Base-by-base conservation (phyloP, 1,140 invertebrate species). In the Hestina assimilis region DNA sequence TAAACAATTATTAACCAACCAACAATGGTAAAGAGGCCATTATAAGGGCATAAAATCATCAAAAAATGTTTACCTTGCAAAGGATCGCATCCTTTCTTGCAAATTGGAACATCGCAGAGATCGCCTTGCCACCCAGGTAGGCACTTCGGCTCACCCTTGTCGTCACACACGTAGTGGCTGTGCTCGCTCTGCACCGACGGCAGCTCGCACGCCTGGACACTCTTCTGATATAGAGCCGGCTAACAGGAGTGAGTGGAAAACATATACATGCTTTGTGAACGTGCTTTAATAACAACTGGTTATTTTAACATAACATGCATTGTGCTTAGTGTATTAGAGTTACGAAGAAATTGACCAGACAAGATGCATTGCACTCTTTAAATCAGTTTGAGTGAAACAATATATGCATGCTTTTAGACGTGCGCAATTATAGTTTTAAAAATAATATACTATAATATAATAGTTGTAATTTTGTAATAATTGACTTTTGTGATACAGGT, bases 121-220 rank as follows among this genome's bases (percentile, higher is more conserved):
- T 96, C 94, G 3, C 97, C 97, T 43, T 94, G 95, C 97, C 97
- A 99, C 31, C 94, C 96, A 26, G 94, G 92, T 26, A 96, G 87
- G 78, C 97, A 99, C 78, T 96, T 94, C 38, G 96, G 94, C 80
- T 98, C 96, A 0, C 97, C 97, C 69, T 95, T 94, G 55, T 96
- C 95, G 72, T 96, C 93, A 82, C 97, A 99, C 6, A 93, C 91
- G 83, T 98, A 99, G 87, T 99, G 97, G 42, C 96, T 97, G 79
- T 96, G 94, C 62, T 93, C 93, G 77, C 96, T 96, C 79, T 97
- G 93, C 5, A 95, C 92, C 0, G 96, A 93, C 9, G 95, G 94
- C 63, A 95, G 90, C 85, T 95, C 94, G 78, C 94, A 95, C 38
- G 94, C 95, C 92, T 96, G 69, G 45, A 70, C 58, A 69, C 66